A percentile compares a stretch with the other conserved stretches of the same genome.
Conservation (phyloP, 1,140 invertebrate species). For the Psix sp. region DNA sequence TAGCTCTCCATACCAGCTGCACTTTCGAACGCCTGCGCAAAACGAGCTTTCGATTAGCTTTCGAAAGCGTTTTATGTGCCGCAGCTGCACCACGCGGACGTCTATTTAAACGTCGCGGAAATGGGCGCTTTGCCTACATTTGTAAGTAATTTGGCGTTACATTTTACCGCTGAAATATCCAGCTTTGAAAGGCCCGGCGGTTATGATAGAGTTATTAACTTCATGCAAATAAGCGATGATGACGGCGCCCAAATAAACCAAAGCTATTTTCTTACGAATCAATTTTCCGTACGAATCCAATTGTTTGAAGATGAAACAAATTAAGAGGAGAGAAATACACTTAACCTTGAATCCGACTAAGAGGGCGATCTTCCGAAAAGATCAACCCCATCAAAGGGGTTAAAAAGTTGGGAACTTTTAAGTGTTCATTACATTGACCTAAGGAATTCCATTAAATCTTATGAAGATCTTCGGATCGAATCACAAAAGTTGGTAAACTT, state of each 20-base stretch:
- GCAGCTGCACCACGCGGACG: constrained; percentile 30
- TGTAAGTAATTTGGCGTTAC: constrained; percentile 32
- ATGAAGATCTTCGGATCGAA: constrained; percentile 31
- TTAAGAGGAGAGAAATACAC: no score
- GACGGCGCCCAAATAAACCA: no score
- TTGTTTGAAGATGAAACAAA: no score
- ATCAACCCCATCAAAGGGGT: no score
- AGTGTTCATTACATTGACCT: constrained; percentile 36
- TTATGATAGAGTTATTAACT: constrained; percentile 38
- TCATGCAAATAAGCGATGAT: constrained; percentile 12
- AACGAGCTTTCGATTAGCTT: constrained; percentile 54
- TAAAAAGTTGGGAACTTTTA: constrained; percentile 7
- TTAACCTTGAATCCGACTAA: no score
- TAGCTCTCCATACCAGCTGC: constrained; percentile 49
- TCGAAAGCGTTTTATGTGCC: constrained; percentile 35
- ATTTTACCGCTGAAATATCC: constrained; percentile 18
- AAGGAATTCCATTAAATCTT: constrained; percentile 44
- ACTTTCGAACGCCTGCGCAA: constrained; percentile 55
- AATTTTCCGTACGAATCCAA: no score
- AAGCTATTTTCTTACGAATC: no score
- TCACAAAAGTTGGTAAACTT: constrained; percentile 50
- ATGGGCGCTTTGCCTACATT: constrained; percentile 37
- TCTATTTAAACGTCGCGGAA: constrained; percentile 41
- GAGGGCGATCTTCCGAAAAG: no score
- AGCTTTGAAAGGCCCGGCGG: constrained; percentile 26